A percentile compares a stretch with the other conserved stretches of the same genome.
phyloP scores from a whole-genome alignment of 1,140 invertebrate genomes.

The Calephelis virginiensis region DNA sequence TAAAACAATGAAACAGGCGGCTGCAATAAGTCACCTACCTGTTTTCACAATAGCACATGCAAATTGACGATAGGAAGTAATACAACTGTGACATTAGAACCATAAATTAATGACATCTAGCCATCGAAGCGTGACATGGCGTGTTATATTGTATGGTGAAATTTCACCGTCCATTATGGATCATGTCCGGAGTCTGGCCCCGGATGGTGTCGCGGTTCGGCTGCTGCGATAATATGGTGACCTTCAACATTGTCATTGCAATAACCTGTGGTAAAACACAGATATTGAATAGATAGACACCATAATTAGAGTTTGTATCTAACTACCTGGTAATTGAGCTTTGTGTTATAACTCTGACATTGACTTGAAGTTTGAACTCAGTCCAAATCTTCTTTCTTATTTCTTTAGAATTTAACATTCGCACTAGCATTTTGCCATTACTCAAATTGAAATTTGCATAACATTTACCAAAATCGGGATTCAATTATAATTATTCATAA shows the following conservation, averaged over 20 bases:
- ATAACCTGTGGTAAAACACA: conserved; percentile 19
- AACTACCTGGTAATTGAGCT: background rate
- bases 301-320: background rate
- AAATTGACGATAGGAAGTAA: conserved; percentile 19
- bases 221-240: conserved; percentile 50
- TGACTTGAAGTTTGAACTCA: no score
- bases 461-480: no score
- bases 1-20: background rate
- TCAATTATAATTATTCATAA: no score
- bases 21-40: conserved; percentile 11
- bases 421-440: no score
- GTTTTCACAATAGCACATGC: conserved; percentile 15
- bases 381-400: no score
- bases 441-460: no score
- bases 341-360: no score
- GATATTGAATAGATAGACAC: conserved; percentile 10
- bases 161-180: conserved; percentile 58
- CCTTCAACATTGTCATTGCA: conserved; percentile 46
- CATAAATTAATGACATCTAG: conserved; percentile 50
- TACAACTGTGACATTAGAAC: conserved; percentile 30
- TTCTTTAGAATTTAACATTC: no score
- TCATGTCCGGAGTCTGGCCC: conserved; percentile 49
- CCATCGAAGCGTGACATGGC: conserved; percentile 62
- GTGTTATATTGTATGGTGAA: conserved; percentile 59
- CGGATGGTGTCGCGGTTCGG: conserved; percentile 66